These are phyloP conservation scores for Hapalemur alaotrensis DNA, from an alignment of 2,797 vertebrate genomes.

Conservation along the genomic window DNA sequence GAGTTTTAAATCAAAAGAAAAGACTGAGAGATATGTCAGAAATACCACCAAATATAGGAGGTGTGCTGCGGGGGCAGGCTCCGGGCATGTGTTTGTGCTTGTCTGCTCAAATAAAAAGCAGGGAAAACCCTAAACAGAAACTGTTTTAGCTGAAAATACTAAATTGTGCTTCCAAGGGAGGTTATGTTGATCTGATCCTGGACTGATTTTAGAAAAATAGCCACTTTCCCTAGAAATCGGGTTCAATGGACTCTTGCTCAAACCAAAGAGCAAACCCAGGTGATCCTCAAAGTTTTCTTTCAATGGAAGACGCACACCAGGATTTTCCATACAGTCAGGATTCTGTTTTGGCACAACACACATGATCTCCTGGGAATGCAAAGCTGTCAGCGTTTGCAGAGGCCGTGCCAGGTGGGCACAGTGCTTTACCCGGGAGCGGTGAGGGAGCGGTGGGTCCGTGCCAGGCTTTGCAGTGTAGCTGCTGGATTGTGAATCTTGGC, in stretches of 20 bases:
- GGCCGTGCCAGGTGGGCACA: not conserved
- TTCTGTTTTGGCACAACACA: not conserved
- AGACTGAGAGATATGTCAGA: not conserved
- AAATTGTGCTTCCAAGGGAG: not conserved
- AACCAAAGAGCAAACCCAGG: not conserved
- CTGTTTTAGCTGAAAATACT: not conserved
- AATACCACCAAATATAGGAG: constrained; percentile 10
- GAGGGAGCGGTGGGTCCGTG: not conserved
- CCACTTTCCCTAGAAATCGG: not conserved
- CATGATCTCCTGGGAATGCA: not conserved
- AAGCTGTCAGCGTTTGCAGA: not conserved
- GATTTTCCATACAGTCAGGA: not conserved
- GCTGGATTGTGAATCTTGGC: not conserved
- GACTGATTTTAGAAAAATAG: not conserved
- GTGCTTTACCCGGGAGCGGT: not conserved
- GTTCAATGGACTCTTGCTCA: not conserved
- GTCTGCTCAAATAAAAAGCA: not conserved
- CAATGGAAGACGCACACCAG: not conserved
- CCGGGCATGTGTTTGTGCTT: not conserved
- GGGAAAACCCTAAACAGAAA: constrained; percentile 16
- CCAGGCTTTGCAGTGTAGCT: not conserved
- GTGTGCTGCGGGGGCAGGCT: not conserved
- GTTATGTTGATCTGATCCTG: not conserved
- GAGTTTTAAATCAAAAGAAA: constrained; percentile 53
- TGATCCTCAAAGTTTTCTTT: not conserved